A percentile compares a stretch with the other conserved stretches of the same genome.
These are phyloP conservation scores for Silurus lanzhouensis DNA, from an alignment of 2,797 vertebrate species.

Conservation along the genomic window DNA sequence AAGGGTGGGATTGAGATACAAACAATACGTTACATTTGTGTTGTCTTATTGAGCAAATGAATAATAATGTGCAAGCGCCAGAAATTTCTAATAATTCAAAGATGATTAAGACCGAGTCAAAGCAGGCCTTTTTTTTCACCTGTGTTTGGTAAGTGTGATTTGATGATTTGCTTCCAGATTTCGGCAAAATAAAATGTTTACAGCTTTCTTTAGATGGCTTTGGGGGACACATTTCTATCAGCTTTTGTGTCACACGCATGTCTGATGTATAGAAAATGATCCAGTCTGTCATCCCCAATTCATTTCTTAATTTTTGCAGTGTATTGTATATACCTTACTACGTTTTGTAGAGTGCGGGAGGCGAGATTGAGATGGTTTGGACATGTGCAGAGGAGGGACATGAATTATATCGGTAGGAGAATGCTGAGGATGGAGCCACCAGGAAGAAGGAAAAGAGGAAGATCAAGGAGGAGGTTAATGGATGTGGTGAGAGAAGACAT, in stretches of 20 bases:
- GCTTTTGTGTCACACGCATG: not conserved
- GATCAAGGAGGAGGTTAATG: too few relatives aligned
- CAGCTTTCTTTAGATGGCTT: too few relatives aligned
- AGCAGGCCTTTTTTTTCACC: not conserved
- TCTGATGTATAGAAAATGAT: not conserved
- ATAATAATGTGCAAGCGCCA: not conserved
- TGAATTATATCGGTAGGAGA: too few relatives aligned
- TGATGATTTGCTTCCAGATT: not conserved
- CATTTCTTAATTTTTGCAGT: not conserved
- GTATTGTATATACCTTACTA: too few relatives aligned
- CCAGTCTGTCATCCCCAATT: not conserved
- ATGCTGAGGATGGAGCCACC: too few relatives aligned
- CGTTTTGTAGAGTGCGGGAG: too few relatives aligned
- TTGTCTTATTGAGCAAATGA: not conserved
- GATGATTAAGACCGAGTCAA: not conserved
- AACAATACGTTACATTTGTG: not conserved
- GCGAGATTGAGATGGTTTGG: too few relatives aligned
- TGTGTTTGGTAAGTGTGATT: not conserved
- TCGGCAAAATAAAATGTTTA: not conserved
- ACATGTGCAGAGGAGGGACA: too few relatives aligned
- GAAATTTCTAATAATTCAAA: not conserved
- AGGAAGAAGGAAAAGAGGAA: too few relatives aligned
- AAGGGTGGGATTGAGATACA: too few relatives aligned
- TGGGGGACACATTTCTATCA: not conserved
- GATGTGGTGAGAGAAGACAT: too few relatives aligned